Base-by-base conservation (phyloP, 1,140 invertebrate genomes). In the Hesperophylax magnus region DNA sequence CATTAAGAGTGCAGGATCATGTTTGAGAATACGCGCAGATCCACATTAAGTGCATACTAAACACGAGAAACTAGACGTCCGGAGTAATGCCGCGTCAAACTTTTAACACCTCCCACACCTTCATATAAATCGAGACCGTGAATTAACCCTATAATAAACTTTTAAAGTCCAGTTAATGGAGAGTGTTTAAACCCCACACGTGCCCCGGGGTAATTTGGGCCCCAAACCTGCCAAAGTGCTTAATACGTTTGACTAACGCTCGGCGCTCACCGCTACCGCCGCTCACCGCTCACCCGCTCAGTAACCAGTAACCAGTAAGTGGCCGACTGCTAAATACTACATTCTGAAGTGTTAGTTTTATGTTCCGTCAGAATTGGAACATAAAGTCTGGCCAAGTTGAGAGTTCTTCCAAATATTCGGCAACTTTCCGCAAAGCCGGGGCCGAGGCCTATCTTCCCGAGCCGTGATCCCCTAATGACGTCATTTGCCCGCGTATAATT, bases 401-500 rank as follows among this genome's bases (percentile, higher is more conserved):
- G 24, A 22, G 63, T 27, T 27, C 63, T 31, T 2, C 61, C 4
- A 11, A 20, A 58, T 71, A 47, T 56, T 76, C 34, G 75, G 22
- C 58, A 65, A 63, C 11, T 52, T 63, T 63, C 58, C 31, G 39
- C 39, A 47, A 47, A 47, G 39, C 61, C 31, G 61, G 8, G 24
- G 67, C 65, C 72, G 14, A 52, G 54, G 67, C 67, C 63, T 58
- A 69, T 69, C 58, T 71, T 3, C 27, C 11, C 54, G 17, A 6
- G 52, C 52, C 47, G 47, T 53, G 69, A 53, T 79, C 77, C 56
- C 78, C 80, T 84, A 84, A 84, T 84, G 82, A 80, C 52, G 80
- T 84, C 79, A 84, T 84, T 84, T 84, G 82, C 80, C 72, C 65
- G 52, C 82, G 82, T 82, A 84, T 84, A 84, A 84, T 84, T 84